phyloP scores from a whole-genome alignment of 92 coral and sea anemone species.

The Micromussa lordhowensis region DNA sequence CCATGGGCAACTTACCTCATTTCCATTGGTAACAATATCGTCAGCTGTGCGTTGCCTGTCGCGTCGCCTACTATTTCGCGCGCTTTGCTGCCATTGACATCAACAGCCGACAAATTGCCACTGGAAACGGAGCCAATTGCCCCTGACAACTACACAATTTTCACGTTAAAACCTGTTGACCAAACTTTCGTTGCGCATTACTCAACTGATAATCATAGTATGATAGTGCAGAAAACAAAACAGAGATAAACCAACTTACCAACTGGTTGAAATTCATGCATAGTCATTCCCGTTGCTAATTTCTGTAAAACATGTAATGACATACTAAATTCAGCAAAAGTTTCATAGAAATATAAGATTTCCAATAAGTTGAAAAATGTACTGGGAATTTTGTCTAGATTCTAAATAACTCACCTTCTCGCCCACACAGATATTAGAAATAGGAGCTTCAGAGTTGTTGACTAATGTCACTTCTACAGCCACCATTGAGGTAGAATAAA shows the following conservation, averaged over 20 bases:
- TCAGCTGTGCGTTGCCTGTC: too few species aligned
- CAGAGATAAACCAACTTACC: slow-evolving; percentile 60
- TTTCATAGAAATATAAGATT: background rate
- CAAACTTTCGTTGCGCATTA: too few species aligned
- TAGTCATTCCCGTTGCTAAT: slow-evolving; percentile 82
- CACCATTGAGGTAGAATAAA: slow-evolving; percentile 91
- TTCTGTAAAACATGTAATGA: slow-evolving; percentile 60
- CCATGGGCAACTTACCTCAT: too few species aligned
- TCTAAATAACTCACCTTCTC: slow-evolving; percentile 68
- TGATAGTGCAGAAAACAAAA: background rate
- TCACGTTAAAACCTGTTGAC: too few species aligned
- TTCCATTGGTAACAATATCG: too few species aligned
- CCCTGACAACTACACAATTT: too few species aligned
- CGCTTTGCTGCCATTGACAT: too few species aligned
- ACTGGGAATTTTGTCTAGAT: background rate
- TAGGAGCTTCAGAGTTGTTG: slow-evolving; percentile 77
- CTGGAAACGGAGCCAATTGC: too few species aligned
- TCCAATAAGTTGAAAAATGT: too few species aligned
- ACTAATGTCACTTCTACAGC: slow-evolving; percentile 87
- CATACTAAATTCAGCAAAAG: background rate
- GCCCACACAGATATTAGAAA: slow-evolving; percentile 81
- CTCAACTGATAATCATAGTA: too few species aligned
- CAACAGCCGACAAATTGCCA: too few species aligned
- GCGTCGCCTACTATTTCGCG: too few species aligned
- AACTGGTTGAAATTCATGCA: slow-evolving; percentile 93